Conservation (phyloP, 1,140 invertebrate species). For the Rhagoletis zephyria region DNA sequence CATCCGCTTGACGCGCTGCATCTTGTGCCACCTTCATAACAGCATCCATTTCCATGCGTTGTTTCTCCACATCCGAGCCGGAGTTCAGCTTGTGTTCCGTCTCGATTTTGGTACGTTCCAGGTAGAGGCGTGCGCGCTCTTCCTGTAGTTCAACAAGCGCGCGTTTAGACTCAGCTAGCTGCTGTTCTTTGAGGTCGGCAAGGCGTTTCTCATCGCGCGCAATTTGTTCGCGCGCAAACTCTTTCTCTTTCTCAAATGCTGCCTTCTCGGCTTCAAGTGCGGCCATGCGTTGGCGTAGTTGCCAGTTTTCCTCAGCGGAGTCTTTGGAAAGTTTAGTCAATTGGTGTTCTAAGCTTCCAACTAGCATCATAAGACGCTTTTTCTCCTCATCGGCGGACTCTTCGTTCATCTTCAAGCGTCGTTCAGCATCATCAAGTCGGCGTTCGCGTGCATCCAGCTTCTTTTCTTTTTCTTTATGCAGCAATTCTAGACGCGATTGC, state of each 20-base stretch:
- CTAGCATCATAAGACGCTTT: constrained; percentile 73
- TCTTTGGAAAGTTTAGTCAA: constrained; percentile 69
- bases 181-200: constrained; percentile 71
- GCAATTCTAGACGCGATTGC: constrained; percentile 65
- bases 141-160: constrained; percentile 72
- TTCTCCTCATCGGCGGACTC: constrained; percentile 74
- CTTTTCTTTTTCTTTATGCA: constrained; percentile 69
- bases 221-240: constrained; percentile 69
- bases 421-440: constrained; percentile 69
- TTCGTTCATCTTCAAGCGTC: constrained; percentile 72
- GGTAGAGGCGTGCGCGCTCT: constrained; percentile 70
- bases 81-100: constrained; percentile 70
- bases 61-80: constrained; percentile 67
- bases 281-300: constrained; percentile 71
- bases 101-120: constrained; percentile 73
- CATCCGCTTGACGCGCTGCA: constrained; percentile 73
- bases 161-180: constrained; percentile 73
- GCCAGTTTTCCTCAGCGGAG: constrained; percentile 73
- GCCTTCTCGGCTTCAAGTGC: constrained; percentile 68
- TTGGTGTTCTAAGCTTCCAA: constrained; percentile 74
- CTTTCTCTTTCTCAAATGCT: constrained; percentile 73
- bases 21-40: constrained; percentile 74
- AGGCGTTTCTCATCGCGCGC: constrained; percentile 69
- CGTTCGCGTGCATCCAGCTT: constrained; percentile 71
- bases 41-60: constrained; percentile 74